phyloP scores from a whole-genome alignment of 1,140 invertebrate genomes.

The Zophobas morio region DNA sequence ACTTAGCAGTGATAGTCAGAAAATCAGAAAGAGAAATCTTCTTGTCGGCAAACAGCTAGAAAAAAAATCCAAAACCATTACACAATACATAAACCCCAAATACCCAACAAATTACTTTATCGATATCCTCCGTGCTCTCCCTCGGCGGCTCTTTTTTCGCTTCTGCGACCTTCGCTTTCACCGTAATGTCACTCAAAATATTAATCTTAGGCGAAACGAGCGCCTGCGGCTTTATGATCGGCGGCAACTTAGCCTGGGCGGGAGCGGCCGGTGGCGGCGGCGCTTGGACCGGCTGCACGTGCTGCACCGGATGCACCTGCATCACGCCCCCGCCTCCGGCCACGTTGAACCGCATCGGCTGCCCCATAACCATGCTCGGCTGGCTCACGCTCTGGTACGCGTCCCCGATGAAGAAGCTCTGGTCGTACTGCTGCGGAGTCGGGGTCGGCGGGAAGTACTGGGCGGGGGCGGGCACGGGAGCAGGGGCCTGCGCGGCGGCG shows the following conservation, averaged over 20 bases:
- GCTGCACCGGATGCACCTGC: too few species aligned
- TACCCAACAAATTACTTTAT: conserved; percentile 31
- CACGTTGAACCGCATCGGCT: too few species aligned
- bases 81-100: background rate
- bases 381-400: background rate
- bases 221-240: background rate
- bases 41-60: conserved; percentile 61
- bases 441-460: conserved; percentile 4
- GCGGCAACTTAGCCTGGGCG: too few species aligned
- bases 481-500: conserved; percentile 6
- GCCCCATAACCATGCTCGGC: background rate
- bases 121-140: conserved; percentile 24
- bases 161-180: background rate
- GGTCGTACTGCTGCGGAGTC: conserved; percentile 26
- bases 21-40: conserved; percentile 61
- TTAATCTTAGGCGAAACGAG: background rate
- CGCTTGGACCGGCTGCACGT: too few species aligned
- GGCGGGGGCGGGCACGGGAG: conserved; percentile 19
- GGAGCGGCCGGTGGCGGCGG: too few species aligned
- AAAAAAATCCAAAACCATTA: conserved; percentile 43
- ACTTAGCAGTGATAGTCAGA: conserved; percentile 56
- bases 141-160: background rate
- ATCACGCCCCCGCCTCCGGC: too few species aligned
- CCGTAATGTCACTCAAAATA: background rate
- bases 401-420: conserved; percentile 33